phyloP scores from a whole-genome alignment of 2,797 vertebrate genomes.

The Poecilia velifera region DNA sequence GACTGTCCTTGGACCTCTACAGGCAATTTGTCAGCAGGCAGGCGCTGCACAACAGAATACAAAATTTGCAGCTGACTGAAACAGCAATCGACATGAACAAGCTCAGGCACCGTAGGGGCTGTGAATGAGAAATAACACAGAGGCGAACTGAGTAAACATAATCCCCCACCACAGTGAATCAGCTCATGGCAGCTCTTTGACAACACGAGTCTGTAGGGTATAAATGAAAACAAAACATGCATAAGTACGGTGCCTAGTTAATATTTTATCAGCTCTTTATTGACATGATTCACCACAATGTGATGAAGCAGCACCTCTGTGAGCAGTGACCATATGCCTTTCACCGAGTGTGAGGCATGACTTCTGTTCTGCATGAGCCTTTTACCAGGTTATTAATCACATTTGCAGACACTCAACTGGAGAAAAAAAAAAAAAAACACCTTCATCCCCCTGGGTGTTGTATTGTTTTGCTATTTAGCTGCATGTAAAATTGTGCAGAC shows the following conservation, averaged over 20 bases:
- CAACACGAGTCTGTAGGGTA: conserved; percentile 63
- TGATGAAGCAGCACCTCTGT: conserved; percentile 64
- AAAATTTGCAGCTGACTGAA: conserved; percentile 67
- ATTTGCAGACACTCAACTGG: conserved; percentile 53
- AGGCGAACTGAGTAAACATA: conserved; percentile 70
- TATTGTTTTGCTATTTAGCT: conserved; percentile 48
- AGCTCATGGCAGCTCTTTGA: conserved; percentile 64
- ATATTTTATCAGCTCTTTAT: conserved; percentile 63
- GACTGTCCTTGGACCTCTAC: conserved; percentile 65
- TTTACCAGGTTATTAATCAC: conserved; percentile 70
- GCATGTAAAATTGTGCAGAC: conserved; percentile 40
- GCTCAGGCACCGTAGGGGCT: conserved; percentile 51
- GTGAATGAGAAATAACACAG: conserved; percentile 66
- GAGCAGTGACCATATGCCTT: conserved; percentile 62
- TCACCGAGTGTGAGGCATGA: conserved; percentile 31
- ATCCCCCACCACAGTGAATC: conserved; percentile 64
- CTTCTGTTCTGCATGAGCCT: conserved; percentile 39
- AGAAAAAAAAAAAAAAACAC: conserved; percentile 9
- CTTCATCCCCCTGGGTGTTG: conserved; percentile 53
- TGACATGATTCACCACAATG: conserved; percentile 50
- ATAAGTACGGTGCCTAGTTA: conserved; percentile 67
- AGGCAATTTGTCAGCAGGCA: conserved; percentile 68
- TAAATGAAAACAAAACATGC: conserved; percentile 64
- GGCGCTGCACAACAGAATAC: conserved; percentile 43
- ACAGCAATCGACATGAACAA: conserved; percentile 56